A percentile compares a stretch with the other conserved stretches of the same genome.
phyloP scores from a whole-genome alignment of 2,113 vertebrate genomes.

The Irena cyanogastra region DNA sequence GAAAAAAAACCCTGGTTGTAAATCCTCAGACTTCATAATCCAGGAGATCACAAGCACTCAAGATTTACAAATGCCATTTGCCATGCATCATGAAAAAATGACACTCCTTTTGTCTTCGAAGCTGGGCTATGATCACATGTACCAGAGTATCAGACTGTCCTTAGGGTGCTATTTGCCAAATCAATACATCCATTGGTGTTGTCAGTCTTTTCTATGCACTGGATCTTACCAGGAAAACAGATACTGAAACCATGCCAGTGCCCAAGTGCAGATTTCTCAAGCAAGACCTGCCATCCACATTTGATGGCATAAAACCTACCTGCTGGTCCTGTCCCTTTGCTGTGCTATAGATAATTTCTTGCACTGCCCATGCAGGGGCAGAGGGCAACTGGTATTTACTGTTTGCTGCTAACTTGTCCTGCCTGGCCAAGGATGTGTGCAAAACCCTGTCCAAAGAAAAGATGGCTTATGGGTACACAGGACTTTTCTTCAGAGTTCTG shows the following conservation, averaged over 20 bases:
- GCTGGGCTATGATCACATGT: neutral
- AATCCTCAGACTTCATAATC: neutral
- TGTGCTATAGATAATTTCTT: neutral
- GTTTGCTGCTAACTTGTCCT: neutral
- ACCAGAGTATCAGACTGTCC: neutral
- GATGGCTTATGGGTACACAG: neutral
- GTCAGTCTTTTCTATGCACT: neutral
- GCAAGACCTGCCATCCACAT: neutral
- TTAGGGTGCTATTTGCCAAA: neutral
- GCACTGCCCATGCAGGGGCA: neutral
- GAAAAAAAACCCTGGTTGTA: neutral
- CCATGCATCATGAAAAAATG: accelerated
- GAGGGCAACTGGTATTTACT: neutral
- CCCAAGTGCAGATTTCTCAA: neutral
- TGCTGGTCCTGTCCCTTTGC: neutral
- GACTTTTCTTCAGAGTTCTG: neutral
- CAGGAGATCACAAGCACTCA: neutral
- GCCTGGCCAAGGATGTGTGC: neutral
- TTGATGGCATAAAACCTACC: neutral
- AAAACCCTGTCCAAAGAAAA: neutral
- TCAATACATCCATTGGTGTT: neutral
- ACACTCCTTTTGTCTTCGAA: neutral
- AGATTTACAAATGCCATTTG: neutral
- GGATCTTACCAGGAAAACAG: neutral
- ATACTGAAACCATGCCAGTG: neutral